A percentile compares a stretch with the other conserved stretches of the same genome.
Evolutionary conservation across 2,113 vertebrate genomes (phyloP).

Genomic region (Setophaga petechia): DNA sequence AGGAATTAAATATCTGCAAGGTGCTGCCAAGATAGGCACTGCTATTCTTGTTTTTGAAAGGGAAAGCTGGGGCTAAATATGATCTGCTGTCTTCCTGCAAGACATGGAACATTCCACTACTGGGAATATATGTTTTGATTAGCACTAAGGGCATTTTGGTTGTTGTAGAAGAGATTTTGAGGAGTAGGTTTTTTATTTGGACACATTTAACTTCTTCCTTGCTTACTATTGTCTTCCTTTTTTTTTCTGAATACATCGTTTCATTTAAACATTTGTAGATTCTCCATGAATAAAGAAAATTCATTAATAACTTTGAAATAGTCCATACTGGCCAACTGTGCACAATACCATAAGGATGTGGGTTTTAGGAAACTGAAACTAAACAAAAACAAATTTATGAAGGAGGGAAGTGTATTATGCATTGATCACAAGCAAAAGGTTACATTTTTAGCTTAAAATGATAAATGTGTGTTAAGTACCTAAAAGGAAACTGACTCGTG

Average conservation of each 20-base stretch:
- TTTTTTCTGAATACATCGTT: not conserved
- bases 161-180: not conserved
- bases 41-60: not conserved
- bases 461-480: not conserved
- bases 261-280: not conserved
- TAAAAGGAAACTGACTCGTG: not conserved
- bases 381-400: not conserved
- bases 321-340: not conserved
- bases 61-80: not conserved
- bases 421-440: not conserved
- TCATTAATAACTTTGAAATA: not conserved
- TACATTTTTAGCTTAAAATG: not conserved
- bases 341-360: not conserved
- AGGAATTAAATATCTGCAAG: not conserved
- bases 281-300: not conserved
- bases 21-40: not conserved
- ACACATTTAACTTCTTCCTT: not conserved
- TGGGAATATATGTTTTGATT: not conserved
- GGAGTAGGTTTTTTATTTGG: not conserved
- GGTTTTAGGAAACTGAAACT: not conserved
- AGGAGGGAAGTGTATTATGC: not conserved
- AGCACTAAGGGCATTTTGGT: not conserved
- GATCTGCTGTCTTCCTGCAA: not conserved
- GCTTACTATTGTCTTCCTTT: not conserved
- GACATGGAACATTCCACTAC: not conserved